Evolutionary conservation across 2,888 invertebrate species (phyloP), one percentile per base, ranked within the genome.

Genomic region (Orthosia gracilis): DNA sequence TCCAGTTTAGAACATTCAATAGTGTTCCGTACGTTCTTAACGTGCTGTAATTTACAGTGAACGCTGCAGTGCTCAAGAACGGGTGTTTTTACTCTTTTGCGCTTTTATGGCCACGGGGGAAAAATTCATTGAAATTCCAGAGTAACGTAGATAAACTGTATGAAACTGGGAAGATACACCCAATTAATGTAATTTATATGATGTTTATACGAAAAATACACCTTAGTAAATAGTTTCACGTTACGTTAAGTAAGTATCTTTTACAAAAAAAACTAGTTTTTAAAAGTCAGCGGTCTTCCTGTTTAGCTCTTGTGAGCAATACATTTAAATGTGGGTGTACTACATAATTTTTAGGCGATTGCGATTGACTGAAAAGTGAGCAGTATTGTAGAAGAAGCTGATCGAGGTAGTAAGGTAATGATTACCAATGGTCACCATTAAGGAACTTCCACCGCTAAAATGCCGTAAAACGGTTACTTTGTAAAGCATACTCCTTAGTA

Each of bases 61-160:
- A 73, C 72, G 83, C 69, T 82, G 85, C 82, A 84, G 79, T 80
- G 71, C 75, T 83, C 80, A 82, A 85, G 85, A 85, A 82, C 52
- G 73, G 75, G 72, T 69, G 80, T 82, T 85, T 80, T 84, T 80
- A 85, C 73, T 83, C 72, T 74, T 80, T 75, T 73, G 69, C 84
- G 50, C 69, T 85, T 85, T 84, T 85, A 85, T 85, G 73, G 85
- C 76, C 85, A 72, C 82, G 67, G 76, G 84, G 80, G 85, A 78
- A 81, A 83, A 85, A 85, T 72, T 83, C 78, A 85, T 85, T 76
- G 76, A 85, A 85, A 83, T 84, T 83, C 74, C 67, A 59, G 59
- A 70, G 78, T 73, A 81, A 74, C 75, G 65, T 73, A 78, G 78
- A 85, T 83, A 83, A 78, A 85, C 83, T 81, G 76, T 74, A 67